Percentiles rank a stretch among this genome's conserved stretches.
These are phyloP conservation scores for Malurus cyaneus DNA, from an alignment of 2,113 vertebrate species.

Conservation along the genomic window DNA sequence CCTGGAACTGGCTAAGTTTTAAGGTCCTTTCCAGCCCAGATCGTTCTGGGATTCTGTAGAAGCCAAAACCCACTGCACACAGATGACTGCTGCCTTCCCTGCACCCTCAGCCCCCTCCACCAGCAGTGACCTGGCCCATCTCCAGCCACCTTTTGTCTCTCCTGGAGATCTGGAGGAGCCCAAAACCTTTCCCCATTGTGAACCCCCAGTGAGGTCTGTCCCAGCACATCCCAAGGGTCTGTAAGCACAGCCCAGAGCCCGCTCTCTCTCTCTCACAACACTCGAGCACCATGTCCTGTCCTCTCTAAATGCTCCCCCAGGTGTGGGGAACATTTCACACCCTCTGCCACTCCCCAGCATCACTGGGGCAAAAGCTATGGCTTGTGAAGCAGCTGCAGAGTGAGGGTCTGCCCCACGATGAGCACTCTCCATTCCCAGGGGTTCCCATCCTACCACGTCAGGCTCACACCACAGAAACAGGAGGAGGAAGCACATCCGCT, in stretches of 20 bases:
- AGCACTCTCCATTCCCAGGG: neutral
- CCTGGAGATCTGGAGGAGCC: neutral
- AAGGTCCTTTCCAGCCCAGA: neutral
- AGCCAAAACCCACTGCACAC: neutral
- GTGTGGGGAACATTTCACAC: fast-evolving
- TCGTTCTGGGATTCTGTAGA: neutral
- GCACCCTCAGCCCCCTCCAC: fast-evolving
- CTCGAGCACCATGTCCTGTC: fast-evolving
- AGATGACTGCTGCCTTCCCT: neutral
- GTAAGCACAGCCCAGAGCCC: neutral
- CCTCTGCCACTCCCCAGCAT: neutral
- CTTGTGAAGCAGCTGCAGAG: neutral
- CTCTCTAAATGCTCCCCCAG: fast-evolving
- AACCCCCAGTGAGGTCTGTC: fast-evolving
- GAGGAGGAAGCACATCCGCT: neutral
- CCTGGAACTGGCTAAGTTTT: neutral
- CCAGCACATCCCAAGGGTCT: neutral
- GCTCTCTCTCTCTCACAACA: fast-evolving
- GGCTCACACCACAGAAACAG: neutral
- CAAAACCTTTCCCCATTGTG: neutral
- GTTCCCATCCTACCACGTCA: neutral
- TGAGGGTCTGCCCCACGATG: fast-evolving
- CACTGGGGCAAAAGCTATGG: fast-evolving
- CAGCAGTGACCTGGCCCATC: neutral
- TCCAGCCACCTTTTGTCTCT: neutral